Evolutionary conservation across 2,888 invertebrate species (phyloP).

Genomic region (Sclerodermus sp.): DNA sequence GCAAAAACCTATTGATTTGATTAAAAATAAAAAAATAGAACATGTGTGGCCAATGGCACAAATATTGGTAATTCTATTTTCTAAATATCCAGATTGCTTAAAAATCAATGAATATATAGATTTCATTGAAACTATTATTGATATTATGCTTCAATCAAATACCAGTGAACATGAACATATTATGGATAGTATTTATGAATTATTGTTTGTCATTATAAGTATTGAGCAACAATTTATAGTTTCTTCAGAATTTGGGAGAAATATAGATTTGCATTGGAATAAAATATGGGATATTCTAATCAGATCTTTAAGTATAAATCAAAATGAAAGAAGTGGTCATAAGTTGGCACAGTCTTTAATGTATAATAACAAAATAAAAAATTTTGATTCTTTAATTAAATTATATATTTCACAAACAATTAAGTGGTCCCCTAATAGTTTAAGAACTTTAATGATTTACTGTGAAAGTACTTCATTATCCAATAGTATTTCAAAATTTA

Average conservation of each 20-base stretch:
- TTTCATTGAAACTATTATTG: conserved; percentile 54
- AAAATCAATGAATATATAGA: conserved; percentile 45
- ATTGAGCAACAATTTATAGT: conserved; percentile 32
- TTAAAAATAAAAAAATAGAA: conserved; percentile 44
- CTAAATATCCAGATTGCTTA: conserved; percentile 55
- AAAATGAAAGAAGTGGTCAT: conserved; percentile 56
- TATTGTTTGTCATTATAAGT: conserved; percentile 45
- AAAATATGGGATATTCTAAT: conserved; percentile 54
- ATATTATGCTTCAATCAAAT: conserved; percentile 34
- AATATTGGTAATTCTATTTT: conserved; percentile 50
- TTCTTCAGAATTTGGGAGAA: conserved; percentile 16
- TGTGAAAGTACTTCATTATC: conserved; percentile 48
- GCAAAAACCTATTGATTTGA: conserved; percentile 36
- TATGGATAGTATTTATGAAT: conserved; percentile 50
- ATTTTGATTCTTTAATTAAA: conserved; percentile 50
- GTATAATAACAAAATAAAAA: conserved; percentile 40
- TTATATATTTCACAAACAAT: conserved; percentile 55
- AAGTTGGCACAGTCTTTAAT: conserved; percentile 56
- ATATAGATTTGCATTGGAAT: conserved; percentile 44
- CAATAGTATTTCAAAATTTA: conserved; percentile 28
- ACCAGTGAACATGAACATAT: conserved; percentile 44
- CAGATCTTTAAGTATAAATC: conserved; percentile 59
- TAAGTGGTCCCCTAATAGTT: conserved; percentile 48
- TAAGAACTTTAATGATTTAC: conserved; percentile 51
- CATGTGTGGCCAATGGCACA: conserved; percentile 57